phyloP scores from a whole-genome alignment of 2,888 invertebrate genomes.

The Drosophila yooni region DNA sequence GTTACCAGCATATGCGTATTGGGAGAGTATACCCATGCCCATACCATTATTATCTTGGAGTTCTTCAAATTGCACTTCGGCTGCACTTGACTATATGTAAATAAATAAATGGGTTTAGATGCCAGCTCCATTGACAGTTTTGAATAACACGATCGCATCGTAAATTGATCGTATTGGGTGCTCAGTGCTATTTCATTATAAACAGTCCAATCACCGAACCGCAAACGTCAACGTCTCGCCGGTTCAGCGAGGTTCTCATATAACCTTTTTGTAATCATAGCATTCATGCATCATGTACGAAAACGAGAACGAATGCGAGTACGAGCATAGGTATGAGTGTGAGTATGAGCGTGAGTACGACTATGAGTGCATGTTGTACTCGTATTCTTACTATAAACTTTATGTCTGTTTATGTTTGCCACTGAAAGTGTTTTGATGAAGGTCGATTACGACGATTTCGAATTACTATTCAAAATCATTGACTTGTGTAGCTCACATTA shows the following conservation, averaged over 20 bases:
- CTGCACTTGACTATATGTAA: neutral
- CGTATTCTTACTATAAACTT: constrained; percentile 24
- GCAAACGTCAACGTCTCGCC: constrained; percentile 49
- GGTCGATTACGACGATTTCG: constrained; percentile 36
- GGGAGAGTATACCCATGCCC: neutral
- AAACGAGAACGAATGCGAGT: neutral
- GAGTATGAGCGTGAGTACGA: neutral
- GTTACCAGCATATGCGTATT: neutral
- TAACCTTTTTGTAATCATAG: constrained; percentile 45
- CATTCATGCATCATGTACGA: constrained; percentile 54
- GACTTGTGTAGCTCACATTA: constrained; percentile 5
- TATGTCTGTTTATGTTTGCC: constrained; percentile 36
- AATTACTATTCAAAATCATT: constrained; percentile 12
- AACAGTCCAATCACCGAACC: constrained; percentile 34
- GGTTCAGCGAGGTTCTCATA: constrained; percentile 27
- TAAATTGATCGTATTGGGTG: constrained; percentile 34
- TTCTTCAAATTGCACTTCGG: constrained; percentile 19
- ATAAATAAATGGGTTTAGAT: constrained; percentile 1
- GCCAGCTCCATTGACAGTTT: constrained; percentile 38
- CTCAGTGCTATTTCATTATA: constrained; percentile 14
- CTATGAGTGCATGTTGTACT: neutral
- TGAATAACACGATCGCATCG: constrained; percentile 40
- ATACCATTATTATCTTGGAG: constrained; percentile 11
- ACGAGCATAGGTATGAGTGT: neutral
- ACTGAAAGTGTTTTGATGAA: constrained; percentile 41